Percentiles rank a stretch among this genome's conserved stretches.
phyloP scores from a whole-genome alignment of 2,888 invertebrate genomes.

The Lasioglossum figueresi region DNA sequence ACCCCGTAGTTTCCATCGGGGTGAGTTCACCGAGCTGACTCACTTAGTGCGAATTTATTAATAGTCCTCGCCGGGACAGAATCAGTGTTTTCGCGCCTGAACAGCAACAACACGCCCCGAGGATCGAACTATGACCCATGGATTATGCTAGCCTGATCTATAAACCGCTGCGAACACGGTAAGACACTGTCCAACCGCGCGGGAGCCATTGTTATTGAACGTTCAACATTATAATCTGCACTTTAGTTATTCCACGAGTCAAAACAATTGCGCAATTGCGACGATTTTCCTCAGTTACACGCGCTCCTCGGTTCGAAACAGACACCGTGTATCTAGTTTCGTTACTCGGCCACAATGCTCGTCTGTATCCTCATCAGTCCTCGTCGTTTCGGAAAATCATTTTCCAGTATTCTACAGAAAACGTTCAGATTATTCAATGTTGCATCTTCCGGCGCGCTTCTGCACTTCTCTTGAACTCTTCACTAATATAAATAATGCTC shows the following conservation, averaged over 20 bases:
- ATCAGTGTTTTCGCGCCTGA: background rate
- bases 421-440: too few species aligned
- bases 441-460: too few species aligned
- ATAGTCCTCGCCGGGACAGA: background rate
- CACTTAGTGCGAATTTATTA: slow-evolving; percentile 1
- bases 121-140: background rate
- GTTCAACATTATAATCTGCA: too few species aligned
- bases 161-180: background rate
- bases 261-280: background rate
- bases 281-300: background rate
- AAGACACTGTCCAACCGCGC: background rate
- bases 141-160: background rate
- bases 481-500: too few species aligned
- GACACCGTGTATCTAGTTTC: background rate
- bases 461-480: too few species aligned
- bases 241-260: background rate
- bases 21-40: background rate
- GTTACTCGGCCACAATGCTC: background rate
- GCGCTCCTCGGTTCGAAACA: background rate
- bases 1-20: background rate
- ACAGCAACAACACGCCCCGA: background rate
- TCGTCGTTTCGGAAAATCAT: too few species aligned
- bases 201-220: background rate
- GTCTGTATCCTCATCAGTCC: too few species aligned
- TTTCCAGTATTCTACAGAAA: background rate